Percentiles rank a stretch among this genome's conserved stretches.
Evolutionary conservation across 2,113 vertebrate species (phyloP).

Genomic region (Austrofundulus limnaeus): DNA sequence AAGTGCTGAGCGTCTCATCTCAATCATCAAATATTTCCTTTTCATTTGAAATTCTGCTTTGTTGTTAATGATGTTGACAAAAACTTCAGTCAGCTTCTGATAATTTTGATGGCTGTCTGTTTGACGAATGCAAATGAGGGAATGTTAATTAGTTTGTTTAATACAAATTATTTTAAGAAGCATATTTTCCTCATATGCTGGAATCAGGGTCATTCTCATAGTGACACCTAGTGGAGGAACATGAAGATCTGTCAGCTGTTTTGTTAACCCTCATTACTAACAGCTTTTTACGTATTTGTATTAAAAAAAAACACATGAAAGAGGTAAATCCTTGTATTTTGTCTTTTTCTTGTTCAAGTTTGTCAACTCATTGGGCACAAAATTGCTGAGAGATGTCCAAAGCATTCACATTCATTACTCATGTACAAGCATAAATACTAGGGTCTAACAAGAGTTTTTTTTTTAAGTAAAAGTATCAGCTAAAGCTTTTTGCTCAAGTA

Average conservation of each 20-base stretch:
- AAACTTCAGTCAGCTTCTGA: constrained; percentile 56
- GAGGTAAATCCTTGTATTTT: no score
- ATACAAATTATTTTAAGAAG: constrained; percentile 23
- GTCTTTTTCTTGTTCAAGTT: no score
- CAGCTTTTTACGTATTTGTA: no score
- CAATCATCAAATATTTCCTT: constrained; percentile 60
- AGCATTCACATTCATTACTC: no score
- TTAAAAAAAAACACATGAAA: no score
- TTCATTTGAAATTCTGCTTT: constrained; percentile 68
- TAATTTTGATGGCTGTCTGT: constrained; percentile 40
- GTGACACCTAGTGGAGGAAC: constrained; percentile 54
- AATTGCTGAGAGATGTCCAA: no score
- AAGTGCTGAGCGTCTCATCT: constrained; percentile 55
- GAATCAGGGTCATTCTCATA: constrained; percentile 25
- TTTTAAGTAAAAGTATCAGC: no score
- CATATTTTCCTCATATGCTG: constrained; percentile 7
- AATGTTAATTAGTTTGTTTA: constrained; percentile 46
- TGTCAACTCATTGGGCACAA: no score
- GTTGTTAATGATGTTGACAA: constrained; percentile 67
- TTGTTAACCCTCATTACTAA: not conserved
- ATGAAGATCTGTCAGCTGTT: not conserved
- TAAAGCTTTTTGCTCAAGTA: no score
- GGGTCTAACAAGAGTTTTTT: no score
- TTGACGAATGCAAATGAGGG: constrained; percentile 52
- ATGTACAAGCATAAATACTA: no score